Percentiles rank a stretch among this genome's conserved stretches.
These are phyloP conservation scores for Scomber japonicus DNA, from an alignment of 2,113 vertebrate genomes.

Conservation along the genomic window DNA sequence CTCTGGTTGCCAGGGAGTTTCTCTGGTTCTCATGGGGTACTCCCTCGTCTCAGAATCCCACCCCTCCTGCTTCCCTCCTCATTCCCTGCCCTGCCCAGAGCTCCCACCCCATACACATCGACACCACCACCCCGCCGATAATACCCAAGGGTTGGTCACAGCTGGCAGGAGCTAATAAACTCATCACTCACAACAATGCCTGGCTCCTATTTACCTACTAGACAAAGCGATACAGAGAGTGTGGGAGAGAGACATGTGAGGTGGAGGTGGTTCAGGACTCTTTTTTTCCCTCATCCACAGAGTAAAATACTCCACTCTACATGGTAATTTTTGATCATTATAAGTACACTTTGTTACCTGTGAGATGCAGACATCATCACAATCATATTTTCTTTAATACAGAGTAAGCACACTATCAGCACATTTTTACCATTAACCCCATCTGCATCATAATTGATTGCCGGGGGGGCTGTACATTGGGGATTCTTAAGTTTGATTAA, in stretches of 20 bases:
- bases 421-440: constrained; percentile 34
- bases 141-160: constrained; percentile 80
- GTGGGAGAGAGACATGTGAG: constrained; percentile 9
- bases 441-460: constrained; percentile 58
- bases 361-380: constrained; percentile 6
- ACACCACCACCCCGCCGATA: constrained; percentile 52
- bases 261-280: constrained; percentile 31
- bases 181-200: constrained; percentile 78
- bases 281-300: constrained; percentile 26
- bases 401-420: constrained; percentile 14
- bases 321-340: not conserved
- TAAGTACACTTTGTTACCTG: not conserved
- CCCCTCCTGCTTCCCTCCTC: constrained; percentile 20
- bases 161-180: constrained; percentile 84
- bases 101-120: constrained; percentile 17
- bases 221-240: constrained; percentile 52
- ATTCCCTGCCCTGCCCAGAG: not conserved
- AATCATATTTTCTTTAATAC: not conserved
- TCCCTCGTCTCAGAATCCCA: constrained; percentile 45
- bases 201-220: constrained; percentile 68
- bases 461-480: constrained; percentile 47
- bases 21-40: constrained; percentile 74
- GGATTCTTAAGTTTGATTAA: constrained; percentile 75
- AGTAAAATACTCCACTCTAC: constrained; percentile 3
- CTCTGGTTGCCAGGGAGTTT: constrained; percentile 79